Evolutionary conservation across 2,113 vertebrate species (phyloP), one percentile per base, ranked within the genome.

Genomic region (Lepidothrix coronata): DNA sequence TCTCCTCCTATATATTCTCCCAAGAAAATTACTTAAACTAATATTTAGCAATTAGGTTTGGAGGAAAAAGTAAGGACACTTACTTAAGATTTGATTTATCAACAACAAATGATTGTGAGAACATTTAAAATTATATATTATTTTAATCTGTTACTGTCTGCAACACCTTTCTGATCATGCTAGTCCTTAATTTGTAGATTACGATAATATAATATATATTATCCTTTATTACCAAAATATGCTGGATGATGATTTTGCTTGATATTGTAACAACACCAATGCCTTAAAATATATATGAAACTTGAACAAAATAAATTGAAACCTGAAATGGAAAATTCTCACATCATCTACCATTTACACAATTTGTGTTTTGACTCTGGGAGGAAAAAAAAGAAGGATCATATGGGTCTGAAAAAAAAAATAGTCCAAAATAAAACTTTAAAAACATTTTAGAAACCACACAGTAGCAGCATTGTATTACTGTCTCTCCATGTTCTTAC

Each of bases 371-470:
- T 89, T 66, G 10, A 25, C 12, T 51, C 25, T 46, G 12, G 1
- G 5, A 74, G 2, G 20, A 27, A 24, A 28, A 57, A 43, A 59
- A 46, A 13, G 7, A 81, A 39, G 0, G 2, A 18, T 46, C 2
- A 1, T 5, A 6, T n/a, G 2, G 2, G 3, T 11, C 5, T 51
- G 8, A 9, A 41, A 30, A 18, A 30, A 2, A 15, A 67, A 39
- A 65, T n/a, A 15, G 0, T 35, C 1, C 24, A 66, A 73, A 86
- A 51, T 33, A 2, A 52, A 14, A 61, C 2, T 5, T 8, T 19
- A 37, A 37, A 78, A 35, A 14, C 2, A 10, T 27, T 63, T 73
- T 25, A 31, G 15, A 61, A 85, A 49, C 3, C 11, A 39, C 8
- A 0, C 1, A 39, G 12, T 2, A 79, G 14, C 19, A 74, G 7